Percentiles rank a stretch among this genome's conserved stretches.
These are phyloP conservation scores for Ephydatia muelleri DNA, from an alignment of 37 sponge, comb jelly and placozoan species.

Conservation along the genomic window DNA sequence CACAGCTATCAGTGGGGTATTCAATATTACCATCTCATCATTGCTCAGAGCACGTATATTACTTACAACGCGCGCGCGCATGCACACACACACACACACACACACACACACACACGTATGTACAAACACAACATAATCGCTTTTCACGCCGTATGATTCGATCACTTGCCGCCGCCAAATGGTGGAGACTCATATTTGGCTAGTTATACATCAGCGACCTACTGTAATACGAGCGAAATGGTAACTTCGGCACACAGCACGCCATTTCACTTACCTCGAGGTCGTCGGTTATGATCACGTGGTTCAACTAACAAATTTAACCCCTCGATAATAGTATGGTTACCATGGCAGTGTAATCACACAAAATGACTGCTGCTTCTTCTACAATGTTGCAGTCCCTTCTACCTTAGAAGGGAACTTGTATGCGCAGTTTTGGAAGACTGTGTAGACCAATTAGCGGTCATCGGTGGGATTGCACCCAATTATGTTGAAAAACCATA, in stretches of 20 bases:
- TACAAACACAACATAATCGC: neutral
- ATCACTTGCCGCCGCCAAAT: neutral
- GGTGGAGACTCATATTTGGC: neutral
- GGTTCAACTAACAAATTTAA: neutral
- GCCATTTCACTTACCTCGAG: neutral
- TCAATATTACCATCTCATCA: neutral
- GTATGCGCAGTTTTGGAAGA: slow-evolving; percentile 78
- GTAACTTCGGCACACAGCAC: neutral
- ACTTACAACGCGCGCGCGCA: neutral
- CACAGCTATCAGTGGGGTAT: neutral
- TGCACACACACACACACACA: neutral
- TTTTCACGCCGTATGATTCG: neutral
- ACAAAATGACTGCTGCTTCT: neutral
- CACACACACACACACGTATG: neutral
- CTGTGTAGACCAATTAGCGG: slow-evolving; percentile 78
- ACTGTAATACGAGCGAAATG: neutral
- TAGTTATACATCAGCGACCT: neutral
- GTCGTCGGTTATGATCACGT: neutral
- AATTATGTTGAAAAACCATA: slow-evolving; percentile 53
- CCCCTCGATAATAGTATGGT: neutral
- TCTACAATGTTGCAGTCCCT: neutral
- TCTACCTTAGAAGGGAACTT: too few species aligned
- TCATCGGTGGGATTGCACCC: slow-evolving; percentile 80
- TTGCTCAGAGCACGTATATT: neutral
- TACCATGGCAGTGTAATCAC: neutral